Evolutionary conservation across 2,113 vertebrate species (phyloP).

Genomic region (Boulengeromyrus knoepffleri): DNA sequence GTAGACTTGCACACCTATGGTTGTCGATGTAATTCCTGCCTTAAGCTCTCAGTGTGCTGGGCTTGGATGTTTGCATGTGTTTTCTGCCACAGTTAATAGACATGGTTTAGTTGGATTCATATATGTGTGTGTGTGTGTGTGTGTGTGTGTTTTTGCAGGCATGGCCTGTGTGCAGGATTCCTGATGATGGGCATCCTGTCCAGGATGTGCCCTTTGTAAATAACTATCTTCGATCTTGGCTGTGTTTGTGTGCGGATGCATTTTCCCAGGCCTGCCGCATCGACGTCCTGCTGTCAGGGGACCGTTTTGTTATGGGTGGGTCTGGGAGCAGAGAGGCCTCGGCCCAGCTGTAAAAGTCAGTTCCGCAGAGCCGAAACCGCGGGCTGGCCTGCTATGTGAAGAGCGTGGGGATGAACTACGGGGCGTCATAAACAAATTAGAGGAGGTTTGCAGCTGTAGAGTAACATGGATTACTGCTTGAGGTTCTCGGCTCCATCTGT

Average conservation of each 20-base stretch:
- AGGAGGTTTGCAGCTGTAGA: neutral
- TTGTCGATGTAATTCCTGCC: neutral
- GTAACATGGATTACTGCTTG: neutral
- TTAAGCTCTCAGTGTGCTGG: neutral
- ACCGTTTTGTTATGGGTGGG: neutral
- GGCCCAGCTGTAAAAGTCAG: neutral
- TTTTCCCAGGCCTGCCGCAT: neutral
- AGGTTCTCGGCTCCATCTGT: neutral
- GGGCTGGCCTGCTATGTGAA: neutral
- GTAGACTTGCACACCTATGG: neutral
- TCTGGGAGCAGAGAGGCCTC: neutral
- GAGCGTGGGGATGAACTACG: neutral
- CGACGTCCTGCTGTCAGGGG: neutral
- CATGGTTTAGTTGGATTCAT: neutral
- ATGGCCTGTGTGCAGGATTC: neutral
- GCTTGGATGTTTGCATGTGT: neutral
- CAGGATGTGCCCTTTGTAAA: neutral
- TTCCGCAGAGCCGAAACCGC: neutral
- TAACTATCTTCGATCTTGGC: neutral
- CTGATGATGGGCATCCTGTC: neutral
- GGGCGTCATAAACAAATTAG: neutral
- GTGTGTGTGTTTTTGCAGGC: neutral
- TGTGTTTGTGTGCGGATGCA: neutral
- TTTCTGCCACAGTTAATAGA: neutral
- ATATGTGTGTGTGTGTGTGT: neutral